Evolutionary conservation across 2,888 invertebrate species (phyloP), one percentile per base, ranked within the genome.

Genomic region (Tetranychus truncatus): DNA sequence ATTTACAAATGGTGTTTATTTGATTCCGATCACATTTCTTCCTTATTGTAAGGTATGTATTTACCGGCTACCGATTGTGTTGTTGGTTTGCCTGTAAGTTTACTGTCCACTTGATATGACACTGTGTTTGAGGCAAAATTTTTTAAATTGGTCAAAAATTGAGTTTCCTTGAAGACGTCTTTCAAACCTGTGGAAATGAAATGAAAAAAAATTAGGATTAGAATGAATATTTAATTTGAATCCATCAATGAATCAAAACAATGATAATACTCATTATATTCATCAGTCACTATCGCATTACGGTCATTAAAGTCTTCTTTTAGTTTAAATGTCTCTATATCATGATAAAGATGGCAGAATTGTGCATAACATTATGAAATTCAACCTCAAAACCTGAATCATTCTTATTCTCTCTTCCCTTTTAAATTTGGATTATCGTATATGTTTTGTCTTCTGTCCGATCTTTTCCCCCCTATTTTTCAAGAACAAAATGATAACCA

Each of bases 11-110:
- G 24, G 34, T 34, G 34, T 34, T 34, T 3, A 34, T 4, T 34
- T 3, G 34, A 34, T 34, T 34, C 34, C 55, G 7, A 55, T 55
- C 7, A 55, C 55, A 55, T 55, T 1, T 55, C 55, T 2, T 55
- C 55, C 55, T 69, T 69, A 69, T 69, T 69, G 8, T 24, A 69
- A 20, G 69, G 69, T 11, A 69, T 69, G 34, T 69, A 69, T 69
- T 20, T 69, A 24, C 69, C 69, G 20, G 20, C 69, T 6, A 21
- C 34, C 11, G 69, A 24, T 69, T 20, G 20, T 24, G 20, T 69
- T 9, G 21, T 4, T 20, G 20, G 21, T 9, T 24, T 21, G 21
- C 11, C 20, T 20, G 21, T 21, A 1, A 24, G 20, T 69, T 69
- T 69, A 21, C 69, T 24, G 34, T 69, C 69, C 20, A 69, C 21